These are phyloP conservation scores for Aspidoscelis tigris DNA, from an alignment of 2,113 vertebrate species.

Conservation along the genomic window DNA sequence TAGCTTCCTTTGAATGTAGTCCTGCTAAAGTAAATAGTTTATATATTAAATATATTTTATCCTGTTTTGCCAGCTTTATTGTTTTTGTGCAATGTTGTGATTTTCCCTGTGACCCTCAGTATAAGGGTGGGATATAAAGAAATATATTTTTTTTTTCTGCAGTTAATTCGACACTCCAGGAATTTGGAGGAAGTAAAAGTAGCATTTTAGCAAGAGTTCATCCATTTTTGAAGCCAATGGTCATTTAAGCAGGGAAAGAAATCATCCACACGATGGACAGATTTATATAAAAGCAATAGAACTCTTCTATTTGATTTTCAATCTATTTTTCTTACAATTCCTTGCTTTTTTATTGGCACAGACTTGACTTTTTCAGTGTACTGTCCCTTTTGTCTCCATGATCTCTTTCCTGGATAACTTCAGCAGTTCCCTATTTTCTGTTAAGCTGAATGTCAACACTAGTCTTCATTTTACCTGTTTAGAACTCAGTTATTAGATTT, in stretches of 20 bases:
- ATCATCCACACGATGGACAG: neutral
- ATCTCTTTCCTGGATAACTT: neutral
- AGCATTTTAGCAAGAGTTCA: neutral
- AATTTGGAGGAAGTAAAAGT: too few species aligned
- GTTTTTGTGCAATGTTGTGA: too few species aligned
- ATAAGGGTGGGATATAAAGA: too few species aligned
- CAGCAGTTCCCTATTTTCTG: neutral
- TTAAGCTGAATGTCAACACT: conserved; percentile 7
- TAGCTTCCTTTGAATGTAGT: too few species aligned
- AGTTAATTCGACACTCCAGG: too few species aligned
- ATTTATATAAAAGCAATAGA: neutral
- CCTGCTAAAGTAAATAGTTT: too few species aligned
- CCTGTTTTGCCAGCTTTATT: too few species aligned
- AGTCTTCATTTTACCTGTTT: neutral
- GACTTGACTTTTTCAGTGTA: neutral
- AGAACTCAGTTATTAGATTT: neutral
- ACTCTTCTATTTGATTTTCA: neutral
- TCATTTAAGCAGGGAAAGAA: neutral
- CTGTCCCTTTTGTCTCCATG: neutral
- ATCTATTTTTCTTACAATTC: neutral
- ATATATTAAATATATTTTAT: too few species aligned
- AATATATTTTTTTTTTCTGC: too few species aligned
- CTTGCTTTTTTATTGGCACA: neutral
- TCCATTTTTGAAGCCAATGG: neutral
- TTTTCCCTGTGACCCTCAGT: too few species aligned